Percentiles rank a stretch among this genome's conserved stretches.
Conservation (phyloP, 2,797 vertebrate species). For the Botia kubotai region DNA sequence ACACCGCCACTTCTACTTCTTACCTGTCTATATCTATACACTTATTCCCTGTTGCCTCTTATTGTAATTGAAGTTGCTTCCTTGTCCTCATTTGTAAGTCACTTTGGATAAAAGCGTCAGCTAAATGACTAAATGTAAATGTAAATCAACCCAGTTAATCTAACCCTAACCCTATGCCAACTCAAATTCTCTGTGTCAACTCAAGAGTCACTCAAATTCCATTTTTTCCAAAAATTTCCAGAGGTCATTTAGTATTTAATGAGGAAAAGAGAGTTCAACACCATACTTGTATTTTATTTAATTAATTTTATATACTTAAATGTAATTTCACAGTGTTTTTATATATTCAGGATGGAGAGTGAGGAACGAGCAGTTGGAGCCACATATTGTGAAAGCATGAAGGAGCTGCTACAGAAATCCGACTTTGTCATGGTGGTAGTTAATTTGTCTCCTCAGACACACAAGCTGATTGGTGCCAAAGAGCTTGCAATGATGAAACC, state of each 20-base stretch:
- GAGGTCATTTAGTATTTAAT: background rate
- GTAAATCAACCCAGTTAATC: too few species aligned
- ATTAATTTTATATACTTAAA: background rate
- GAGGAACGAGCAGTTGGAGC: conserved; percentile 80
- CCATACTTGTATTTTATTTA: too few species aligned
- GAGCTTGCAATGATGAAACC: conserved; percentile 82
- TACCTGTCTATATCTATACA: too few species aligned
- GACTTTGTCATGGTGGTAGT: conserved; percentile 81
- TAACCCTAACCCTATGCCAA: too few species aligned
- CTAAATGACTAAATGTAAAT: too few species aligned
- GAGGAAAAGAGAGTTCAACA: too few species aligned
- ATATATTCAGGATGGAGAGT: conserved; percentile 68
- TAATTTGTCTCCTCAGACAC: conserved; percentile 73
- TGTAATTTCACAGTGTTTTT: conserved; percentile 6
- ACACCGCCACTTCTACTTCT: too few species aligned
- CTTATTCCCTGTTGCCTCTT: too few species aligned
- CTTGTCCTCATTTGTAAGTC: too few species aligned
- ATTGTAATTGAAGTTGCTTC: too few species aligned
- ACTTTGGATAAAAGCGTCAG: too few species aligned
- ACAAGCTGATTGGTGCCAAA: conserved; percentile 73
- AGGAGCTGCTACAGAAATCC: conserved; percentile 75
- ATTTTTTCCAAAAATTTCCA: background rate
- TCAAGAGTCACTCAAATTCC: background rate
- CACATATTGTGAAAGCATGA: conserved; percentile 76
- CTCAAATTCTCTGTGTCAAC: too few species aligned